Conservation (phyloP, 2,888 invertebrate species). For the Drosophila subsilvestris region DNA sequence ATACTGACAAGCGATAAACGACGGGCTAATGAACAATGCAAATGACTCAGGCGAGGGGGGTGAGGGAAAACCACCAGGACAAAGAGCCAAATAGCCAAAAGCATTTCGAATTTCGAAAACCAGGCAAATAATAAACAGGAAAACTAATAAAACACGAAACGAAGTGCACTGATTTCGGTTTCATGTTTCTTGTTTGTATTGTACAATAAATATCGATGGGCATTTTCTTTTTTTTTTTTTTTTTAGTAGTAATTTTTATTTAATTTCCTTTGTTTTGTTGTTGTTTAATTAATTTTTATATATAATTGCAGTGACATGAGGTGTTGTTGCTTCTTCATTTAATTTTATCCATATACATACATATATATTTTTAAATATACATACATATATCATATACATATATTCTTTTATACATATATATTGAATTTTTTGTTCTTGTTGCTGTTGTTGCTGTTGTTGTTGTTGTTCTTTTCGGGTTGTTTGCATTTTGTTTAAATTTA, state of each 20-base stretch:
- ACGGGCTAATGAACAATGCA: not conserved
- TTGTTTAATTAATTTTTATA: constrained; percentile 82
- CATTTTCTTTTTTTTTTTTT: constrained; percentile 28
- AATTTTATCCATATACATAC: constrained; percentile 57
- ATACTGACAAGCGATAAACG: not conserved
- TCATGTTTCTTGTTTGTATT: constrained; percentile 22
- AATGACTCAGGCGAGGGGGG: not conserved
- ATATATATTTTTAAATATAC: constrained; percentile 49
- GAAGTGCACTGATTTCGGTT: constrained; percentile 12
- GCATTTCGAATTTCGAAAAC: constrained; percentile 4
- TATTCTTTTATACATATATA: constrained; percentile 28
- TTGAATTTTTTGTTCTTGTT: constrained; percentile 47
- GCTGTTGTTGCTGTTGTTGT: constrained; percentile 26
- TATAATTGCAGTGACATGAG: constrained; percentile 82
- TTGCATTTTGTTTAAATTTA: constrained; percentile 74
- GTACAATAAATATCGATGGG: constrained; percentile 3
- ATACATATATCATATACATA: constrained; percentile 36
- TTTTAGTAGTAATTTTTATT: constrained; percentile 79
- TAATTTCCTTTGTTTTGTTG: constrained; percentile 73
- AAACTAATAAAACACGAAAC: constrained; percentile 37
- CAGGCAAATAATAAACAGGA: constrained; percentile 2
- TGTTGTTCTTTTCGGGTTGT: constrained; percentile 38
- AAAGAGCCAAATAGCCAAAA: constrained; percentile 20
- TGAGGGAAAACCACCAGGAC: constrained; percentile 12
- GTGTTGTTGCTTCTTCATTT: constrained; percentile 77